Evolutionary conservation across 2,888 invertebrate species (phyloP).

Genomic region (Limnephilus lunatus): DNA sequence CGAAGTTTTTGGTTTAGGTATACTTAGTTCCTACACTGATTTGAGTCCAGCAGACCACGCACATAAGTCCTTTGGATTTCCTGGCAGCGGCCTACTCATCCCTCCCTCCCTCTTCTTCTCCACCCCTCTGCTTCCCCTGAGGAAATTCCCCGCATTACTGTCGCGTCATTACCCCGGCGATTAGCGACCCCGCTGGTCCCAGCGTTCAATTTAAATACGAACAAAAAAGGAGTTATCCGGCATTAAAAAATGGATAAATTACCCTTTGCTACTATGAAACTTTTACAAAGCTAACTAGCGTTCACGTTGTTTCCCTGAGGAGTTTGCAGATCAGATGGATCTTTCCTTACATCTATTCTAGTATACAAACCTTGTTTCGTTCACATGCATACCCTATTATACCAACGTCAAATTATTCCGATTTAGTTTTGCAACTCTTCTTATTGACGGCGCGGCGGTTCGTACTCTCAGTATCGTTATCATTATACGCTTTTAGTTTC

Average conservation of each 20-base stretch:
- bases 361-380: not conserved
- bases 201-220: conserved; percentile 10
- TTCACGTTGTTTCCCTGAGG: not conserved
- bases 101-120: not conserved
- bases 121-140: conserved; percentile 23
- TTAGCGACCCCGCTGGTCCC: conserved; percentile 55
- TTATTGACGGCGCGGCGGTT: too few species aligned
- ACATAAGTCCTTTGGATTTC: not conserved
- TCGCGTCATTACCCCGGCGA: conserved; percentile 62
- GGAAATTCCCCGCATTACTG: conserved; percentile 55
- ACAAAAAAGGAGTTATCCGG: conserved; percentile 7
- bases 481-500: too few species aligned
- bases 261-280: not conserved
- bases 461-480: too few species aligned
- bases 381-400: not conserved
- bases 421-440: too few species aligned
- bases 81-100: not conserved
- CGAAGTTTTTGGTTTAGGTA: not conserved
- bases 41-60: not conserved
- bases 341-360: not conserved
- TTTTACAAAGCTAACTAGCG: not conserved
- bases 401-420: too few species aligned
- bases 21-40: not conserved
- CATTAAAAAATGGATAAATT: conserved; percentile 24
- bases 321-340: not conserved